Evolutionary conservation across 2,888 invertebrate genomes (phyloP), one percentile per base, ranked within the genome.

Genomic region (Cryptocephalus primarius): DNA sequence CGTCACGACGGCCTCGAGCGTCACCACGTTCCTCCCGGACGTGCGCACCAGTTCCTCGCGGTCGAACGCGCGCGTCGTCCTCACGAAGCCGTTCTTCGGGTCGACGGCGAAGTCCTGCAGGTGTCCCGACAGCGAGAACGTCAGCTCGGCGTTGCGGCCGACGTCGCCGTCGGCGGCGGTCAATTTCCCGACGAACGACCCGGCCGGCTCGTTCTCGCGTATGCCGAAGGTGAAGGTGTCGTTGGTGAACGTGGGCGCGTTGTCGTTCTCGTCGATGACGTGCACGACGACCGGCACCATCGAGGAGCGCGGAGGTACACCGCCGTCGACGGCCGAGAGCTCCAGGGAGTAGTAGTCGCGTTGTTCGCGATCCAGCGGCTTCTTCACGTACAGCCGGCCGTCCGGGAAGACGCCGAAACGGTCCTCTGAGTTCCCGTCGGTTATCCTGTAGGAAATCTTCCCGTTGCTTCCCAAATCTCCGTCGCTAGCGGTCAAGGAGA

Each of bases 371-470:
- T 96, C 95, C 48, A 96, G 72, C 1, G 80, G 70, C 54, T 86
- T 86, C 60, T 86, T 85, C 0, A 96, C 88, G 68, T 90, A 96
- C 32, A 96, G 69, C 63, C 80, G 87, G 1, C 96, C 96, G 71
- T 95, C 93, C 0, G 96, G 96, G 64, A 96, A 96, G 38, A 96
- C 83, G 0, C 93, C 94, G 70, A 96, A 96, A 64, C 85, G 87
- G 40, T 77, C 80, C 60, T 90, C 89, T 8, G 75, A 72, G 64
- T 95, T 93, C 1, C 95, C 94, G 64, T 89, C 88, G 1, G 81
- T 79, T 43, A 96, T 91, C 40, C 79, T 76, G 68, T 92, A 93
- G 0, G 82, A 79, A 44, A 93, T 80, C 51, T 79, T 75, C 0
- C 89, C 88, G 68, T 89, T 94, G 1, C 73, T 69, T 0, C 87